These are phyloP conservation scores for Jacana jacana DNA, from an alignment of 2,113 vertebrate genomes.

Conservation along the genomic window DNA sequence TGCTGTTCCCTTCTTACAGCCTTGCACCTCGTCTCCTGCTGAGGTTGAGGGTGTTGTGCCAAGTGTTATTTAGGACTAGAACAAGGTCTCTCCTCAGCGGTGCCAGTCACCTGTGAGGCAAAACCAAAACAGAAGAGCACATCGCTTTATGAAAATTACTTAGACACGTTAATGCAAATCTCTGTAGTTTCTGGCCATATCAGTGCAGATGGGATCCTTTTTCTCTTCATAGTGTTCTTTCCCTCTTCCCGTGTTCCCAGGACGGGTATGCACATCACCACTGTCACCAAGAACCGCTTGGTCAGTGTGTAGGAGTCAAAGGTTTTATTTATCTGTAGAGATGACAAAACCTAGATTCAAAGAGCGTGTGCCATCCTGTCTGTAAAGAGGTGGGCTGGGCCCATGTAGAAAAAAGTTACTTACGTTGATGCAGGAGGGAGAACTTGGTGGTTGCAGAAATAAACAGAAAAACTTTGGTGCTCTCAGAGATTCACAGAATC, in stretches of 20 bases:
- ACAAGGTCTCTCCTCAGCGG: background rate
- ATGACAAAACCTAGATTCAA: background rate
- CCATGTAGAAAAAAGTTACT: background rate
- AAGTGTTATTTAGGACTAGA: background rate
- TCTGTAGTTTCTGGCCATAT: background rate
- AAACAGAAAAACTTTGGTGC: background rate
- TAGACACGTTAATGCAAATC: background rate
- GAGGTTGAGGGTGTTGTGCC: background rate
- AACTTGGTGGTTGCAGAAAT: background rate
- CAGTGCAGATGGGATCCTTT: background rate
- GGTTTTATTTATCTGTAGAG: background rate
- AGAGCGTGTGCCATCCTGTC: background rate
- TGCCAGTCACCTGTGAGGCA: background rate
- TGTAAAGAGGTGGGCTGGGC: background rate
- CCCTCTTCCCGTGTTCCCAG: background rate
- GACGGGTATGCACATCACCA: background rate
- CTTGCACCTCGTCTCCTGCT: background rate
- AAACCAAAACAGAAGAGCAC: background rate
- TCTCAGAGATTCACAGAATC: background rate
- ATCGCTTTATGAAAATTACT: background rate
- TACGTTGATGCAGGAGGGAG: background rate
- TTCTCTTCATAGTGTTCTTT: background rate
- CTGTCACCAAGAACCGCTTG: background rate
- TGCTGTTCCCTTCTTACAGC: background rate
- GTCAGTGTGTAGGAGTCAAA: background rate